Evolutionary conservation across 2,113 vertebrate genomes (phyloP).

Genomic region (Daphoenositta chrysoptera): DNA sequence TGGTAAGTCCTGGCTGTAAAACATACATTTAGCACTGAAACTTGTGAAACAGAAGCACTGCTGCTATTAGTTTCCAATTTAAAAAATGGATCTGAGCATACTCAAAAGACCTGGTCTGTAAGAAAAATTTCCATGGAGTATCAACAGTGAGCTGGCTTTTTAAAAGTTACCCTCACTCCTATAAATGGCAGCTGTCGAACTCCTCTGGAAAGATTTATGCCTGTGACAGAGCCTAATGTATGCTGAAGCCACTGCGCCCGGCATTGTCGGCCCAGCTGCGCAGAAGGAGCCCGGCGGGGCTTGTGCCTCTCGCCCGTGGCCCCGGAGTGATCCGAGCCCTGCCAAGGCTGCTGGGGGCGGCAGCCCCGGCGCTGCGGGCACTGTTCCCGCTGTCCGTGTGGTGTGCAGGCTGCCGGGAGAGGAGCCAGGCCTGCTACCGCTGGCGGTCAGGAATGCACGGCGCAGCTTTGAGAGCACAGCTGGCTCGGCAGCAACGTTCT

Average conservation of each 20-base stretch:
- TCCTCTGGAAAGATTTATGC: not conserved
- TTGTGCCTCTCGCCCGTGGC: accelerated
- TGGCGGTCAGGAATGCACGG: accelerated
- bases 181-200: not conserved
- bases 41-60: not conserved
- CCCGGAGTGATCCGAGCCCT: accelerated
- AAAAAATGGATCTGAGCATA: not conserved
- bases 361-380: accelerated
- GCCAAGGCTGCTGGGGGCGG: not conserved
- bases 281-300: accelerated
- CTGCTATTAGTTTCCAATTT: not conserved
- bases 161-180: not conserved
- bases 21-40: not conserved
- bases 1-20: not conserved
- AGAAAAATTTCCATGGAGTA: not conserved
- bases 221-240: accelerated
- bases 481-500: accelerated
- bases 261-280: accelerated
- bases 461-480: not conserved
- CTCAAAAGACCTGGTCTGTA: not conserved
- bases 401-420: not conserved
- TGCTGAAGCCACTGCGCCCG: accelerated
- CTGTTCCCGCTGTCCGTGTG: accelerated
- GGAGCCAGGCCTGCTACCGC: not conserved
- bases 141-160: not conserved